These are phyloP conservation scores for Synergus itoensis DNA, from an alignment of 2,888 invertebrate genomes.

Conservation along the genomic window DNA sequence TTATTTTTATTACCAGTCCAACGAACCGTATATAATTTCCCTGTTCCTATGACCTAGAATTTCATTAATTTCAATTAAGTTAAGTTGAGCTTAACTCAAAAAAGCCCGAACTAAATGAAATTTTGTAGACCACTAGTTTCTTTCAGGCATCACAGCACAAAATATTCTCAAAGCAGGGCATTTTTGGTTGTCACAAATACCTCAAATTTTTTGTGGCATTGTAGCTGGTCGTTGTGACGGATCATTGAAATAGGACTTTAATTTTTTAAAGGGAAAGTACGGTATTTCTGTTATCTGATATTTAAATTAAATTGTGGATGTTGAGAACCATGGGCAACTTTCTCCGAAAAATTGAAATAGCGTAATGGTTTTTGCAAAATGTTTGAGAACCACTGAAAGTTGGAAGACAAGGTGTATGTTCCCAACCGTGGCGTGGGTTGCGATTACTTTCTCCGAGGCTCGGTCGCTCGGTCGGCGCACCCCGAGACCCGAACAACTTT, in stretches of 20 bases:
- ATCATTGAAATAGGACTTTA: not conserved
- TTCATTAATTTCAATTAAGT: no score
- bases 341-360: constrained; percentile 52
- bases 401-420: constrained; percentile 62
- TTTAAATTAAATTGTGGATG: not conserved
- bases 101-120: no score
- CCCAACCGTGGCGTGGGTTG: constrained; percentile 68
- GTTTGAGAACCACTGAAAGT: constrained; percentile 50
- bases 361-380: constrained; percentile 37
- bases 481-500: constrained; percentile 63
- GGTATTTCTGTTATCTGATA: not conserved
- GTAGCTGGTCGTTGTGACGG: not conserved
- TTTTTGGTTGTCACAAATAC: no score
- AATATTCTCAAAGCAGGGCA: no score
- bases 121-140: no score
- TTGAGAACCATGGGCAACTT: constrained; percentile 48
- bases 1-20: constrained; percentile 3
- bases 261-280: not conserved
- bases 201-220: no score
- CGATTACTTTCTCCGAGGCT: constrained; percentile 72
- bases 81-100: no score
- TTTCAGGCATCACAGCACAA: no score
- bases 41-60: no score
- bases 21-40: not conserved
- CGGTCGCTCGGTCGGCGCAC: constrained; percentile 64